Conservation (phyloP, 2,888 invertebrate genomes). For the Clusia tigrina region DNA sequence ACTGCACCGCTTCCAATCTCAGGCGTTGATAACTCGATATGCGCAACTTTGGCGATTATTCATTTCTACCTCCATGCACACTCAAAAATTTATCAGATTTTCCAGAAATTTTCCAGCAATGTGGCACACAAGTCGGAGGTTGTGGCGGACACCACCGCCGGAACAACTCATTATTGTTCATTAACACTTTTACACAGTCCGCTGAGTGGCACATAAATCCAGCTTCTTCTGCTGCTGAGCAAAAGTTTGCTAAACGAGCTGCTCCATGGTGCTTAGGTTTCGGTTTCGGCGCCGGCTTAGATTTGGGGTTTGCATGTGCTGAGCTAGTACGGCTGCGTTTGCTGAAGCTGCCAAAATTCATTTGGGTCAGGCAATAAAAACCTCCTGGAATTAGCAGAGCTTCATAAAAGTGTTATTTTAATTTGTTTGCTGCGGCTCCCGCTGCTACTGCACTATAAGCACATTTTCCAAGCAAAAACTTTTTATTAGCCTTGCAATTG, state of each 20-base stretch:
- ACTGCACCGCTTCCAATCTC: neutral
- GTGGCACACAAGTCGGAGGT: neutral
- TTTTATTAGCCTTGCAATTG: no score
- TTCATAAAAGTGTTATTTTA: conserved; percentile 3
- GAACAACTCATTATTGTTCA: conserved; percentile 8
- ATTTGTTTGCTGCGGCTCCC: no score
- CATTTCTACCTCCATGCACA: neutral
- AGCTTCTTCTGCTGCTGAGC: neutral
- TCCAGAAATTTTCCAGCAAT: neutral
- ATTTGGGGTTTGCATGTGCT: neutral
- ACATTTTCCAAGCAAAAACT: no score
- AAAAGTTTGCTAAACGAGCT: neutral
- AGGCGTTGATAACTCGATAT: neutral
- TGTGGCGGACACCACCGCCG: neutral
- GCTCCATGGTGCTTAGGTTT: neutral
- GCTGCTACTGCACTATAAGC: neutral
- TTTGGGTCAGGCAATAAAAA: neutral
- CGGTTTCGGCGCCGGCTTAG: no score
- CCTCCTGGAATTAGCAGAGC: neutral
- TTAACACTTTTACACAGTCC: conserved; percentile 5
- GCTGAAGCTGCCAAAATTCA: neutral
- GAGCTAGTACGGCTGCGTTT: neutral
- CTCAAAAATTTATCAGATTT: neutral
- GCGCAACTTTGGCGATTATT: neutral
- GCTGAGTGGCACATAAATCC: neutral